These are phyloP conservation scores for Ataeniobius toweri DNA, from an alignment of 2,797 vertebrate genomes.

Conservation along the genomic window DNA sequence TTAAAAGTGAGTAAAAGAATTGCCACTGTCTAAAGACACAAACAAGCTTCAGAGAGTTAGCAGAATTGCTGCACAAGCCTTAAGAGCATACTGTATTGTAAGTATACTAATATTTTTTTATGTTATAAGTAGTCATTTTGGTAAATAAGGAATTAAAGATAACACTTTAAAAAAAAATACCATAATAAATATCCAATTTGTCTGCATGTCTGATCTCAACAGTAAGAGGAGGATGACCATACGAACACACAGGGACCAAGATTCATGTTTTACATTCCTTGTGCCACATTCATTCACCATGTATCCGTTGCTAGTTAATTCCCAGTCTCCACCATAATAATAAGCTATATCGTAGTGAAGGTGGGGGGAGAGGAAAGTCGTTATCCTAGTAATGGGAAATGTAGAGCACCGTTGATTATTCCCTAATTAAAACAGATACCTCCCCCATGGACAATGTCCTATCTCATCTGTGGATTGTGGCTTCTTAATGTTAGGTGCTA, in stretches of 20 bases:
- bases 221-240: conserved; percentile 27
- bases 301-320: conserved; percentile 44
- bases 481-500: conserved; percentile 92
- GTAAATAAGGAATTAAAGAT: neutral
- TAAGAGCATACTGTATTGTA: neutral
- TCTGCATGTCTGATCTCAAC: conserved; percentile 28
- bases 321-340: conserved; percentile 57
- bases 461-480: conserved; percentile 86
- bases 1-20: neutral
- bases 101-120: neutral
- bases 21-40: neutral
- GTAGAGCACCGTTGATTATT: conserved; percentile 88
- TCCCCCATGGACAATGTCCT: conserved; percentile 92
- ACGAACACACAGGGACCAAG: conserved; percentile 44
- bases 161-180: neutral
- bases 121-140: neutral
- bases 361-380: conserved; percentile 64
- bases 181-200: conserved; percentile 11
- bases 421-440: conserved; percentile 94
- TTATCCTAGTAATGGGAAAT: conserved; percentile 74
- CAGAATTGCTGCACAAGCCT: neutral
- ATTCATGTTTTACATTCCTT: conserved; percentile 48
- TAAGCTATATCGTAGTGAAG: conserved; percentile 64
- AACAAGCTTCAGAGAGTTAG: neutral
- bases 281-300: conserved; percentile 46